Conservation (phyloP, 2,888 invertebrate genomes). For the Proisotoma minuta region DNA sequence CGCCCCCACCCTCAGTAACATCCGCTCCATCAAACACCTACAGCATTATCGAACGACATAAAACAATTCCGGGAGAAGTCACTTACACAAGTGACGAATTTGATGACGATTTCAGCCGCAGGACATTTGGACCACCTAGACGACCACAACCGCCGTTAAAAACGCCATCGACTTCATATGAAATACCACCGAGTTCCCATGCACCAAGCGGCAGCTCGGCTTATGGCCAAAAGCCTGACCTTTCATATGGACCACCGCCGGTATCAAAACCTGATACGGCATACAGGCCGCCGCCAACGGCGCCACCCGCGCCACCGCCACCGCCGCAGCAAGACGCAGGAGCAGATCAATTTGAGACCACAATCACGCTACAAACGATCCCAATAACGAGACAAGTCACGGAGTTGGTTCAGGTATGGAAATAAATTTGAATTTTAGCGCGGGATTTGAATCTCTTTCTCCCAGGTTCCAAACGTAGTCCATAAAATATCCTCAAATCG, state of each 20-base stretch:
- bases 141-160: neutral
- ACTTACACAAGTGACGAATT: no score
- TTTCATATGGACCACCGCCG: slow-evolving; percentile 25
- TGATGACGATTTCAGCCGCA: slow-evolving; percentile 19
- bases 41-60: neutral
- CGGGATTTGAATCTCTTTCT: no score
- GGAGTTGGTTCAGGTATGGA: slow-evolving; percentile 37
- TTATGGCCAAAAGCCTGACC: slow-evolving; percentile 12
- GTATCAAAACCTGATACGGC: neutral
- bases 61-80: neutral
- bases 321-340: slow-evolving; percentile 12
- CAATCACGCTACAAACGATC: slow-evolving; percentile 35
- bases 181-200: slow-evolving; percentile 22
- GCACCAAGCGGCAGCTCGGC: slow-evolving; percentile 21
- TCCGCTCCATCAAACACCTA: neutral
- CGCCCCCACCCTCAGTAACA: neutral
- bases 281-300: slow-evolving; percentile 10
- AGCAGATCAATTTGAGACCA: slow-evolving; percentile 32
- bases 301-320: slow-evolving; percentile 15
- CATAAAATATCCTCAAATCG: slow-evolving; percentile 31
- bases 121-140: slow-evolving; percentile 16
- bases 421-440: no score
- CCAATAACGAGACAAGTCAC: slow-evolving; percentile 38
- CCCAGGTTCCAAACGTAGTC: slow-evolving; percentile 36
- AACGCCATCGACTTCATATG: slow-evolving; percentile 15